phyloP scores from a whole-genome alignment of 2,888 invertebrate genomes.

The Smittia sp. region DNA sequence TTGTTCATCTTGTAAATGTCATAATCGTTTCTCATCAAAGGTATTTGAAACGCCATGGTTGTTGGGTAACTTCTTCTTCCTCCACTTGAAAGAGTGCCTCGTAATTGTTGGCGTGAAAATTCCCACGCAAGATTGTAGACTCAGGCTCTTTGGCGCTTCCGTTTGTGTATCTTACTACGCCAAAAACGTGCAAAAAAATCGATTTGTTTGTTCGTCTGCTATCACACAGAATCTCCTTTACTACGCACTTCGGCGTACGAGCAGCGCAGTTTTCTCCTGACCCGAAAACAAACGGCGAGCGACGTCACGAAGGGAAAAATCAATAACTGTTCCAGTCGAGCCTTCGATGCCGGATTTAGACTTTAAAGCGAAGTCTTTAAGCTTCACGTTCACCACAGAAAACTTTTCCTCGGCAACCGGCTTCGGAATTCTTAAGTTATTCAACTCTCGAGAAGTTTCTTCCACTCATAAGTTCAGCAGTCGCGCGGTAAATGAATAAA shows the following conservation, averaged over 20 bases:
- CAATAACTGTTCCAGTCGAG: background rate
- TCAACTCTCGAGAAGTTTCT: background rate
- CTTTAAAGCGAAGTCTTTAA: too few relatives aligned
- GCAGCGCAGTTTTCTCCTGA: background rate
- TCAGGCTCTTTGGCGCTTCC: background rate
- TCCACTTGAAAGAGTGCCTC: background rate
- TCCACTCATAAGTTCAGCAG: background rate
- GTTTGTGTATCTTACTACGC: background rate
- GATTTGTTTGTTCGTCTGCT: background rate
- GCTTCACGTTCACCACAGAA: too few relatives aligned
- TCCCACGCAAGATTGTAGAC: background rate
- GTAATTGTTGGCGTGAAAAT: background rate
- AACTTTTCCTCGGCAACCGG: too few relatives aligned
- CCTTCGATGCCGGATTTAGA: background rate
- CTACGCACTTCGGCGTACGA: background rate
- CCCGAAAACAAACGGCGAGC: background rate
- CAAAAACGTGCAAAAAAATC: conserved; percentile 1
- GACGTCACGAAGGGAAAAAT: conserved; percentile 14
- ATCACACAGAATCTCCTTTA: background rate
- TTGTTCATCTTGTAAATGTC: conserved; percentile 83
- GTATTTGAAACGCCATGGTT: conserved; percentile 93
- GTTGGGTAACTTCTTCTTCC: background rate
- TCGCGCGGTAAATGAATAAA: background rate
- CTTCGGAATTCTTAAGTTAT: background rate
- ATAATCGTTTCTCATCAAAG: conserved; percentile 90